phyloP scores from a whole-genome alignment of 2,888 invertebrate species.

The Cacoxenus indagator region DNA sequence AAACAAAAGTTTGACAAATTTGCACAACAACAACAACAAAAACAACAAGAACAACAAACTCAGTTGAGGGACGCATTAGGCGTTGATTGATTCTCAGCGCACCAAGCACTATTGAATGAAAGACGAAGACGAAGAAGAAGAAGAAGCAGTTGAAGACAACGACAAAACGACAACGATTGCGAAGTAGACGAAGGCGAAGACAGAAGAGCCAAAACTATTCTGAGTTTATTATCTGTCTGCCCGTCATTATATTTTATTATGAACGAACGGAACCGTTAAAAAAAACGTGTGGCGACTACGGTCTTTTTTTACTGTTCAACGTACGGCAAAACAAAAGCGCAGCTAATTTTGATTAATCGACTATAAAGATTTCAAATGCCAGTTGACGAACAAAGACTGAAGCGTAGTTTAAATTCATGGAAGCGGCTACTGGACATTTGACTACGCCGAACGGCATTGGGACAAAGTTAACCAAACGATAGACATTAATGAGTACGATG shows the following conservation, averaged over 20 bases:
- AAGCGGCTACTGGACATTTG: slow-evolving; percentile 56
- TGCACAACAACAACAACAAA: not conserved
- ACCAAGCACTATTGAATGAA: not conserved
- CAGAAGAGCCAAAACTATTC: no score
- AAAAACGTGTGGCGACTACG: no score
- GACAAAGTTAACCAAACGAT: not conserved
- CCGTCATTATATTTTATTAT: no score
- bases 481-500: not conserved
- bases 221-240: no score
- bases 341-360: slow-evolving; percentile 24
- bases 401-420: slow-evolving; percentile 46
- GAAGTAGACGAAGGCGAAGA: no score
- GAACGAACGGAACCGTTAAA: no score
- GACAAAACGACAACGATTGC: not conserved
- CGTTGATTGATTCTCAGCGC: not conserved
- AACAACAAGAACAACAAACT: not conserved
- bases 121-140: not conserved
- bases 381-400: not conserved
- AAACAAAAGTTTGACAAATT: not conserved
- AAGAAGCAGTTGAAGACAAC: no score
- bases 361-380: slow-evolving; percentile 9
- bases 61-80: not conserved
- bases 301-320: slow-evolving; percentile 40
- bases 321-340: slow-evolving; percentile 11
- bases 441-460: not conserved